Evolutionary conservation across 2,113 vertebrate genomes (phyloP).

Genomic region (Tonatia bakeri): DNA sequence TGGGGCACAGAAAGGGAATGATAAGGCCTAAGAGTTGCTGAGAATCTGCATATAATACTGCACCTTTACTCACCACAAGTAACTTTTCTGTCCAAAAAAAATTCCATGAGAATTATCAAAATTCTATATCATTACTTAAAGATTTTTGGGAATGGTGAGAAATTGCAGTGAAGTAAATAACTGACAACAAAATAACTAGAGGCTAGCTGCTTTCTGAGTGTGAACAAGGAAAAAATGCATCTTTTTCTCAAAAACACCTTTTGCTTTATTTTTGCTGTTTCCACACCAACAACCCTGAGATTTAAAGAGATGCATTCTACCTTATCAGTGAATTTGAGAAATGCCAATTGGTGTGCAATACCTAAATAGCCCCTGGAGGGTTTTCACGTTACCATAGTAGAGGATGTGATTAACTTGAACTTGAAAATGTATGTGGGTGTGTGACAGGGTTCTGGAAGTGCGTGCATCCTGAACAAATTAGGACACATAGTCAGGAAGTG

Average conservation of each 20-base stretch:
- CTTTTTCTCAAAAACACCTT: background rate
- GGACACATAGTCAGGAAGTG: slow-evolving; percentile 59
- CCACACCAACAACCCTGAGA: background rate
- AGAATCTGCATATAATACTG: background rate
- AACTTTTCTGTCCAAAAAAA: background rate
- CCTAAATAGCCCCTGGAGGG: background rate
- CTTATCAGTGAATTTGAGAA: background rate
- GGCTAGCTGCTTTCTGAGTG: background rate
- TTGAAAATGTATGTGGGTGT: slow-evolving; percentile 30
- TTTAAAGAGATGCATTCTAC: background rate
- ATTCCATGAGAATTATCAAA: background rate
- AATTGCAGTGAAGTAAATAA: background rate
- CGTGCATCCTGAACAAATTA: slow-evolving; percentile 30
- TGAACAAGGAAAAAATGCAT: background rate
- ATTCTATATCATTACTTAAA: background rate
- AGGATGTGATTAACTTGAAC: slow-evolving; percentile 18
- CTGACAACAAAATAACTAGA: background rate
- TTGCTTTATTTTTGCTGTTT: background rate
- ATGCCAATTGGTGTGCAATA: background rate
- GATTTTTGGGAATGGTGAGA: background rate
- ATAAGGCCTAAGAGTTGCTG: background rate
- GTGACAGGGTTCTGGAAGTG: slow-evolving; percentile 24
- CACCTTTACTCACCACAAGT: background rate
- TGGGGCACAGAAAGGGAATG: accelerated
- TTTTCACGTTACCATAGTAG: background rate